A percentile compares a stretch with the other conserved stretches of the same genome.
Evolutionary conservation across 2,888 invertebrate genomes (phyloP).

Genomic region (Trichopria drosophilae): DNA sequence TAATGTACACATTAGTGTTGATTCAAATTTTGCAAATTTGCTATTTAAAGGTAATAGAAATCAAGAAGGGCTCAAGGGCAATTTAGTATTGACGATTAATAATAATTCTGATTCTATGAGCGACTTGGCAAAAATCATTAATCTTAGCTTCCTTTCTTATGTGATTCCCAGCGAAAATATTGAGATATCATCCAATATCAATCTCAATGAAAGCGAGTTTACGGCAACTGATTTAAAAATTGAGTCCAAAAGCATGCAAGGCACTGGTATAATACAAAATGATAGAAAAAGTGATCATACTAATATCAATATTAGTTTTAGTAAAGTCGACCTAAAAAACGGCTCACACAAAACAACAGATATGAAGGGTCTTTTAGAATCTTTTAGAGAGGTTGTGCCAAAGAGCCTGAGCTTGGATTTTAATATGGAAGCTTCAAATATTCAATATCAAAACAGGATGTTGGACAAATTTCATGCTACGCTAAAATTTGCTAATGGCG

Average conservation of each 20-base stretch:
- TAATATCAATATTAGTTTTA: slow-evolving; percentile 20
- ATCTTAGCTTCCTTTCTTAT: slow-evolving; percentile 20
- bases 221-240: slow-evolving; percentile 17
- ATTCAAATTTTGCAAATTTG: slow-evolving; percentile 21
- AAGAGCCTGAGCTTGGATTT: slow-evolving; percentile 21
- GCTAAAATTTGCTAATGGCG: slow-evolving; percentile 20
- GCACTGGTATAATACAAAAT: slow-evolving; percentile 21
- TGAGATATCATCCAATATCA: slow-evolving; percentile 18
- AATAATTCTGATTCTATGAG: slow-evolving; percentile 19
- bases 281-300: slow-evolving; percentile 21
- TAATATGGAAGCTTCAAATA: slow-evolving; percentile 22
- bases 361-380: slow-evolving; percentile 18
- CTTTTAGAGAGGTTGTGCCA: slow-evolving; percentile 21
- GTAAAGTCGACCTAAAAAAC: slow-evolving; percentile 17
- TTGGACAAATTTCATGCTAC: slow-evolving; percentile 19
- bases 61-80: slow-evolving; percentile 21
- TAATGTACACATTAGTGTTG: slow-evolving; percentile 20
- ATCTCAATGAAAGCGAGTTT: slow-evolving; percentile 15
- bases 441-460: slow-evolving; percentile 21
- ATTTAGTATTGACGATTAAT: slow-evolving; percentile 19
- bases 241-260: slow-evolving; percentile 22
- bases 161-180: slow-evolving; percentile 21
- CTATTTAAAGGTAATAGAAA: slow-evolving; percentile 22
- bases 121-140: slow-evolving; percentile 20
- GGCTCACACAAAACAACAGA: slow-evolving; percentile 17